Base-by-base conservation (phyloP, 23 tunicate genomes). In the Corella eumyota region DNA sequence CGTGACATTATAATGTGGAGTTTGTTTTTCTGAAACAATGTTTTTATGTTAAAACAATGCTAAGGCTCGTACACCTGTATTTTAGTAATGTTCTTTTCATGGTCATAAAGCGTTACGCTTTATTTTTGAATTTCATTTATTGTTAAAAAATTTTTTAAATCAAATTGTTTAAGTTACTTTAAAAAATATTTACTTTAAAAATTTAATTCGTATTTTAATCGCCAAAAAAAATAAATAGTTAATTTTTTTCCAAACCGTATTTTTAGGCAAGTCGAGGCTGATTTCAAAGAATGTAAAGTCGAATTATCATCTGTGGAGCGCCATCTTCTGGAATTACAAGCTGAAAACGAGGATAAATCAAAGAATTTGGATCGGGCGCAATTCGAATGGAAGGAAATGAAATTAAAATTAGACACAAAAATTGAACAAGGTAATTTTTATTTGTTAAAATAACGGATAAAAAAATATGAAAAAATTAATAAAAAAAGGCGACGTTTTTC, bases 381-480 rank as follows among this genome's bases (percentile, higher is more conserved):
- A 45, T 67, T 58, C 32, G 90, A 80, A 58, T 71, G 73, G 78
- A 62, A 64, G 17, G 73, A 80, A 45, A 66, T 72, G 71, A 71
- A 80, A 50, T 30, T 62, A 9, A 36, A 80, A 19, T 50, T 80
- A 25, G 72, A 66, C 34, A 23, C 3, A 7, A 80, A 80, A 56
- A 80, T 72, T 29, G 90, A 80, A 59, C 46, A 45, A 26, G 74
- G 90, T 80, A 27, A 27, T 61, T 30, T 3, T 30, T 67, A 34
- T 3, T 24, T 5, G 24, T 40, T 60, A 23, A 3, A 1, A 47
- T 57, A 23, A 6, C 0, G 21, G 0, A 2, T 9, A 0, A 29
- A 29, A 0, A 57, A 4, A n/a, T n/a, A n/a, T n/a, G n/a, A n/a
- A n/a, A n/a, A n/a, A n/a, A n/a, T n/a, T n/a, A n/a, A n/a, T n/a